Evolutionary conservation across 2,113 vertebrate species (phyloP).

Genomic region (Pongo pygmaeus): DNA sequence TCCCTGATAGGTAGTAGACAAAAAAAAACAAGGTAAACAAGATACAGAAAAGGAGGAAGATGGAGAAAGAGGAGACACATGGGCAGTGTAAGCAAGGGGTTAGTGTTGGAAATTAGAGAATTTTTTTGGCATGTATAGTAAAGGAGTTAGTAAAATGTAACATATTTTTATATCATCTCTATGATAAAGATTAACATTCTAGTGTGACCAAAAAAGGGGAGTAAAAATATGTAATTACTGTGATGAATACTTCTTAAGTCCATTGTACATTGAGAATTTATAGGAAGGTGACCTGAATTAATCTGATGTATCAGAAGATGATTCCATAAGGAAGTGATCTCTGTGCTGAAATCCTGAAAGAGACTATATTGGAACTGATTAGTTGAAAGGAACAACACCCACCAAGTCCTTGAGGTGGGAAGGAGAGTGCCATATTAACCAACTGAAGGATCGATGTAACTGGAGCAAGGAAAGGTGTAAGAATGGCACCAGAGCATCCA

Average conservation of each 20-base stretch:
- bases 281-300: not conserved
- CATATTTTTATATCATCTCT: not conserved
- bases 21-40: not conserved
- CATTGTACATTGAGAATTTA: not conserved
- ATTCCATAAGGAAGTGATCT: not conserved
- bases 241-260: not conserved
- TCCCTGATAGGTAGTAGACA: not conserved
- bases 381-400: not conserved
- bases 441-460: not conserved
- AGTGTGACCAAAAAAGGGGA: not conserved
- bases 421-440: not conserved
- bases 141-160: not conserved
- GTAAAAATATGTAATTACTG: not conserved
- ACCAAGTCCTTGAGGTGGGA: not conserved
- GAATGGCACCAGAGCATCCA: not conserved
- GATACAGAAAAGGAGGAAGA: not conserved
- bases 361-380: not conserved
- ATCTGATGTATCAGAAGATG: not conserved
- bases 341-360: not conserved
- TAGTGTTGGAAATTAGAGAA: not conserved
- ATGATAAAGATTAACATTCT: not conserved
- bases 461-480: not conserved
- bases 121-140: not conserved
- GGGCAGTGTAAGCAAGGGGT: not conserved
- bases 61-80: not conserved